Evolutionary conservation across 1,140 invertebrate species (phyloP).

Genomic region (Pogonomyrmex californicus): DNA sequence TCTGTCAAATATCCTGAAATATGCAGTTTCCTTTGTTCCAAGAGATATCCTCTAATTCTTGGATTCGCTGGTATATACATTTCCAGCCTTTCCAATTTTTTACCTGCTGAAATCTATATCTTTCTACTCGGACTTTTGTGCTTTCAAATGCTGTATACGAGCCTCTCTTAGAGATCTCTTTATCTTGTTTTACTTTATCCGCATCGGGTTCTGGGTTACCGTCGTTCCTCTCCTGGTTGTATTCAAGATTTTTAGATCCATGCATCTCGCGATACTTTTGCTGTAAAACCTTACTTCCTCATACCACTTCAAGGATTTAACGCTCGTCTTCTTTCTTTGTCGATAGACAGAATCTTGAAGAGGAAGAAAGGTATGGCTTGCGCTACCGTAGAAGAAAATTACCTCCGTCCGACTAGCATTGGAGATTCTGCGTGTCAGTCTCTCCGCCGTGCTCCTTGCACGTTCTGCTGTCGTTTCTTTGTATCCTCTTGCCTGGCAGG

Average conservation of each 20-base stretch:
- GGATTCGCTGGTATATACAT: not conserved
- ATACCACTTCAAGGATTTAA: conserved; percentile 25
- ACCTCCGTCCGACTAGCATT: conserved; percentile 55
- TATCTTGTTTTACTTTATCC: conserved; percentile 8
- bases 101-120: conserved; percentile 16
- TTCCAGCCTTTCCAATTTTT: conserved; percentile 2
- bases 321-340: conserved; percentile 29
- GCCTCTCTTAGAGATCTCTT: not conserved
- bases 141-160: not conserved
- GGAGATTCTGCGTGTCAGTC: conserved; percentile 57
- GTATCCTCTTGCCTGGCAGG: conserved; percentile 37
- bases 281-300: conserved; percentile 7
- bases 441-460: conserved; percentile 40
- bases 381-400: conserved; percentile 65
- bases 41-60: conserved; percentile 17
- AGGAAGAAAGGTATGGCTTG: conserved; percentile 35
- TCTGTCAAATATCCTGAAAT: conserved; percentile 42
- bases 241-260: conserved; percentile 30
- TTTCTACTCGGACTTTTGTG: not conserved
- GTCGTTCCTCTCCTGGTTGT: not conserved
- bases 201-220: not conserved
- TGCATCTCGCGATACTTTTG: conserved; percentile 1
- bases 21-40: not conserved
- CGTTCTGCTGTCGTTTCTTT: conserved; percentile 34
- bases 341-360: conserved; percentile 50